These are phyloP conservation scores for Urechis unicinctus DNA, from an alignment of 2,888 invertebrate species.

Conservation along the genomic window DNA sequence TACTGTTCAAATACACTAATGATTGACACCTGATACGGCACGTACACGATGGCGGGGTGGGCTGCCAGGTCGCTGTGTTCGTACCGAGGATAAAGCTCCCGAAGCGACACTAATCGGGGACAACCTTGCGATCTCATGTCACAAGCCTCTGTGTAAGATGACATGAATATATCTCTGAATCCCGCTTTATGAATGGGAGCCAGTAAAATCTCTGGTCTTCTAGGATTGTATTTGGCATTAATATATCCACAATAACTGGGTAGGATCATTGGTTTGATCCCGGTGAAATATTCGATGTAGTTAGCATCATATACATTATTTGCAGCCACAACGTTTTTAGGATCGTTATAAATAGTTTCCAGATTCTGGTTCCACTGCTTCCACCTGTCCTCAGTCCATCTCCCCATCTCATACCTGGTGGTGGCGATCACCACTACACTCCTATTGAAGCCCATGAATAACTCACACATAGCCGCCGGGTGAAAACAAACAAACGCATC, in stretches of 20 bases:
- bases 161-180: background rate
- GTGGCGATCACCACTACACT: background rate
- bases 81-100: background rate
- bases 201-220: background rate
- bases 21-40: constrained; percentile 1
- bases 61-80: background rate
- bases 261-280: background rate
- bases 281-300: constrained; percentile 6
- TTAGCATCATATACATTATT: constrained; percentile 5
- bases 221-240: background rate
- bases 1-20: constrained; percentile 3
- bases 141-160: background rate
- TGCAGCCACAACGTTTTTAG: constrained; percentile 5
- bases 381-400: background rate
- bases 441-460: constrained; percentile 1
- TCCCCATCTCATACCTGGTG: constrained; percentile 1
- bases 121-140: background rate
- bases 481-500: constrained; percentile 2
- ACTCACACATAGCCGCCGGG: background rate
- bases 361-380: constrained; percentile 3
- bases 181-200: background rate
- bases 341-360: background rate
- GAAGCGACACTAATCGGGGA: background rate
- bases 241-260: constrained; percentile 1
- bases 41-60: background rate